phyloP scores from a whole-genome alignment of 2,113 vertebrate species.

The Plectropomus leopardus region DNA sequence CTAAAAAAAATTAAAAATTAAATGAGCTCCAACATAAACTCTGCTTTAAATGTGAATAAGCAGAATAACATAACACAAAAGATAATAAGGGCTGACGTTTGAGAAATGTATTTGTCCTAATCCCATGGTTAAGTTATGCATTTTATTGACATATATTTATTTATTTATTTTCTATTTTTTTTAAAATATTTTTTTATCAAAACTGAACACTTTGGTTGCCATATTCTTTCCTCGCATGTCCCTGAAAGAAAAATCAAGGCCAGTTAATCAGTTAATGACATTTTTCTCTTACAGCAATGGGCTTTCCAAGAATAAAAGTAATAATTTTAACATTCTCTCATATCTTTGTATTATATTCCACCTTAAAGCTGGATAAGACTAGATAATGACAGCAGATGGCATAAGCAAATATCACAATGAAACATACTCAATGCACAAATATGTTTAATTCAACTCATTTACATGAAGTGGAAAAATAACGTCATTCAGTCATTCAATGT shows the following conservation, averaged over 20 bases:
- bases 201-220: neutral
- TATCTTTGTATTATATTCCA: neutral
- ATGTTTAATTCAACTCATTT: conserved; percentile 63
- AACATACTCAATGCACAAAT: conserved; percentile 38
- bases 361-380: neutral
- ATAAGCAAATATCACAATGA: neutral
- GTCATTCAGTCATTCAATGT: conserved; percentile 1
- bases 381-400: neutral
- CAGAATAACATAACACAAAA: neutral
- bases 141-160: too few relatives aligned
- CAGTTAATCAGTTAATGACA: neutral
- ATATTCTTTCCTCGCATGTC: too few relatives aligned
- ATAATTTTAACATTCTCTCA: neutral
- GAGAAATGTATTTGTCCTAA: too few relatives aligned
- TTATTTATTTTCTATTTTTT: neutral
- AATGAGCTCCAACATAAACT: neutral
- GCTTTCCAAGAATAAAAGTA: neutral
- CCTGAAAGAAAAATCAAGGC: neutral
- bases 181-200: neutral
- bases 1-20: neutral
- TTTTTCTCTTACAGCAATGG: neutral
- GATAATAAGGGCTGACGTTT: too few relatives aligned
- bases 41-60: neutral
- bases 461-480: conserved; percentile 42
- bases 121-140: too few relatives aligned